Evolutionary conservation across 2,888 invertebrate genomes (phyloP).

Genomic region (Lutraria lutraria): DNA sequence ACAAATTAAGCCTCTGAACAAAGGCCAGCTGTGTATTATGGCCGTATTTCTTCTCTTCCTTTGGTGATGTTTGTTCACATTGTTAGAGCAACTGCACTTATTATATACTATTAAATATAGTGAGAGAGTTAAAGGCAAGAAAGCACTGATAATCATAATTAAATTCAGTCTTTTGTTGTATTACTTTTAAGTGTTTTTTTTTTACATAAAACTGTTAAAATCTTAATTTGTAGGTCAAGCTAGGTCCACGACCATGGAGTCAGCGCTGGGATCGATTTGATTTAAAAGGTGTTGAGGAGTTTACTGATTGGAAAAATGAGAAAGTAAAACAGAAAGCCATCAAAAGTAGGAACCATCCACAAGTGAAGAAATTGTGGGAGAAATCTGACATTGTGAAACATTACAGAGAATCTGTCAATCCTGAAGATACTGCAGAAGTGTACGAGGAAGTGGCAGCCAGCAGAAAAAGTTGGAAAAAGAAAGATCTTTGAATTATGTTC

Average conservation of each 20-base stretch:
- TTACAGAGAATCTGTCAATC: slow-evolving; percentile 62
- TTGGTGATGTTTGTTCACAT: too few species aligned
- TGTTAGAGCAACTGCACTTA: too few species aligned
- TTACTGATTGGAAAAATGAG: slow-evolving; percentile 71
- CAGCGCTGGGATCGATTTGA: slow-evolving; percentile 91
- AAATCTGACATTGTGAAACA: slow-evolving; percentile 95
- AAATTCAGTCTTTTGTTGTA: too few species aligned
- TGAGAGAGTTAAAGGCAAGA: too few species aligned
- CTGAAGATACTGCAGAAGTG: slow-evolving; percentile 48
- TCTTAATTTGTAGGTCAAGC: slow-evolving; percentile 86
- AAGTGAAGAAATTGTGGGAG: slow-evolving; percentile 90
- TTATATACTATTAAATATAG: too few species aligned
- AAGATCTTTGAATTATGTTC: not conserved
- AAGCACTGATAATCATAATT: too few species aligned
- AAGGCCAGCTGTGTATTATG: too few species aligned
- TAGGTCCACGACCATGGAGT: slow-evolving; percentile 93
- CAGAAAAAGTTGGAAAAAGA: slow-evolving; percentile 43
- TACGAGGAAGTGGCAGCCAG: slow-evolving; percentile 44
- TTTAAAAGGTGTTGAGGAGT: slow-evolving; percentile 81
- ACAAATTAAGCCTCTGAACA: too few species aligned
- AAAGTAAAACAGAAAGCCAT: slow-evolving; percentile 78
- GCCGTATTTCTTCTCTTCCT: too few species aligned
- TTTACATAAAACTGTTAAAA: too few species aligned
- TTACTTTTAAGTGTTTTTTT: too few species aligned
- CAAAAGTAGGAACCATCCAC: slow-evolving; percentile 85